Evolutionary conservation across 2,797 vertebrate species (phyloP).

Genomic region (Nothura maculosa): DNA sequence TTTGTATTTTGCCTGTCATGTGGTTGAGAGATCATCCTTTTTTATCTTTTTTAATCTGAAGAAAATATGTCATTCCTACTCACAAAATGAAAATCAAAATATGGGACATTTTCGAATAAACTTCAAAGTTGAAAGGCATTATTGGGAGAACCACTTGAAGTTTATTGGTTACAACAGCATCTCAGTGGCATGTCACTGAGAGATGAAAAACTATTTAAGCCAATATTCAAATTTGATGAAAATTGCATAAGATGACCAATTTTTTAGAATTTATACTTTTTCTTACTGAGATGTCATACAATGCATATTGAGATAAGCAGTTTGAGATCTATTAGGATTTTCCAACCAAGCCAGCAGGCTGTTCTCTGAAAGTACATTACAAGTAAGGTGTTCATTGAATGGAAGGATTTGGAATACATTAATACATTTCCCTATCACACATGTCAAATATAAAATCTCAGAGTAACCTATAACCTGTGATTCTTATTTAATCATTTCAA

Average conservation of each 20-base stretch:
- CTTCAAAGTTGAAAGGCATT: background rate
- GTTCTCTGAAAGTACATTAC: background rate
- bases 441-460: background rate
- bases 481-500: background rate
- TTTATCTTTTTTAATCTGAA: background rate
- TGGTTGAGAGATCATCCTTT: accelerated
- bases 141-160: accelerated
- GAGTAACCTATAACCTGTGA: accelerated
- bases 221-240: background rate
- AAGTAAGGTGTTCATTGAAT: background rate
- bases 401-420: background rate
- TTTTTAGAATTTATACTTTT: background rate
- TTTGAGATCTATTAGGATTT: background rate
- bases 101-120: background rate
- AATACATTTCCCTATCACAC: background rate
- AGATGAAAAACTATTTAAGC: background rate
- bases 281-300: background rate
- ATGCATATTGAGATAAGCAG: background rate
- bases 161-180: background rate
- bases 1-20: background rate
- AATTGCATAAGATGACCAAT: background rate
- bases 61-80: accelerated
- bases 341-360: background rate
- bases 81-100: background rate
- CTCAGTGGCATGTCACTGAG: background rate